Conservation (phyloP, 2,797 vertebrate genomes). For the Ctenopoma kingsleyae region DNA sequence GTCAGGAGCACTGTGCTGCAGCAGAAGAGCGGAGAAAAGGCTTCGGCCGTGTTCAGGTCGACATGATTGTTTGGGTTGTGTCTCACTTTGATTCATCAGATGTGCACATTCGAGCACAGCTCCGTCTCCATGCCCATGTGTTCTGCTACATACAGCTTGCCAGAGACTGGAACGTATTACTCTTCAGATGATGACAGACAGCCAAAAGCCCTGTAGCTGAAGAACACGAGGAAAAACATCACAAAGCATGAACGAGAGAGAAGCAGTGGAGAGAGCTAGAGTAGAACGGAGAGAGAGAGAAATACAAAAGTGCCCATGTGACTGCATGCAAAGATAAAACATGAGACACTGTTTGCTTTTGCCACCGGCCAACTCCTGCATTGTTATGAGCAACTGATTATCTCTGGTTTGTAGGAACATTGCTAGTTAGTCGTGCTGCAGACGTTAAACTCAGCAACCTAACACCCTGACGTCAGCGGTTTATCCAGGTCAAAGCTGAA, state of each 20-base stretch:
- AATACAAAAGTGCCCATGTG: constrained; percentile 20
- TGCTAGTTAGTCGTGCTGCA: constrained; percentile 38
- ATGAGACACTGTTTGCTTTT: constrained; percentile 55
- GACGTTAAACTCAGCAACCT: constrained; percentile 39
- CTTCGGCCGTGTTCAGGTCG: constrained; percentile 58
- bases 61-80: constrained; percentile 43
- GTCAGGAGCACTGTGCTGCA: constrained; percentile 50
- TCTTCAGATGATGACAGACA: constrained; percentile 62
- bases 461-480: constrained; percentile 38
- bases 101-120: constrained; percentile 8
- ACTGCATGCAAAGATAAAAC: constrained; percentile 50
- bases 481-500: constrained; percentile 45
- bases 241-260: constrained; percentile 45
- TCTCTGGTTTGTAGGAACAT: constrained; percentile 57
- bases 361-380: constrained; percentile 26
- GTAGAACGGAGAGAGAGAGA: not conserved
- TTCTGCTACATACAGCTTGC: constrained; percentile 57
- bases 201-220: constrained; percentile 76
- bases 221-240: constrained; percentile 29
- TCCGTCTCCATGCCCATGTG: not conserved
- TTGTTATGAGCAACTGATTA: constrained; percentile 48
- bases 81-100: constrained; percentile 12
- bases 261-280: constrained; percentile 27
- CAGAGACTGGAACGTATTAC: constrained; percentile 72
- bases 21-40: constrained; percentile 34